Evolutionary conservation across 2,113 vertebrate genomes (phyloP), one percentile per base, ranked within the genome.

Genomic region (Thymallus thymallus): DNA sequence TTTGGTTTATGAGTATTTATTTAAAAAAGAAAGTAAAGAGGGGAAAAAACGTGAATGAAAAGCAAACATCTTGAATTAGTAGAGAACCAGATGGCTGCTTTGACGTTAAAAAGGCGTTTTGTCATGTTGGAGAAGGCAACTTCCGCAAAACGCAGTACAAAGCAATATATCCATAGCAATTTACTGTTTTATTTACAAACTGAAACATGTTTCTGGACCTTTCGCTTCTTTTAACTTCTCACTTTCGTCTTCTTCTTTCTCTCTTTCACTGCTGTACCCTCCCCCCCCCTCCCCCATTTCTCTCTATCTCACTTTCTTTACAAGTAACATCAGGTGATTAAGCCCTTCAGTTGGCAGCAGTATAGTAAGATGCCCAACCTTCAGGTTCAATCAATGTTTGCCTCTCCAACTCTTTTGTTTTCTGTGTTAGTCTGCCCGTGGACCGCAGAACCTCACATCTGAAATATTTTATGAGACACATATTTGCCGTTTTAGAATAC

Each of bases 181-280:
- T 91, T 89, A 88, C 88, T 87, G 84, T 91, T 92, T 91, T 91
- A 92, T 92, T 91, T 91, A 91, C 88, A 91, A 92, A 91, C 89
- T 84, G 77, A 91, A 92, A 92, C 90, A 91, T 91, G 90, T 90
- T 86, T 76, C 73, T 45, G 72, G 85, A 84, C 81, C 79, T 83
- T 83, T 81, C 66, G 51, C 69, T 56, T 64, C 23, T 71, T 45
- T 73, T 48, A 84, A 80, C 79, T 81, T 83, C 79, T 71, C 7
- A 35, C 61, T 66, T n/a, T 61, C 63, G 46, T 69, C 56, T 32
- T 60, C 69, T 30, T 30, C 26, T 65, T 4, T 32, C 58, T 71
- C 20, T 63, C 56, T 71, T n/a, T 16, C 2, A 16, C 64, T 14
- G 6, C 10, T 7, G 69, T 26, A 45, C 60, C 69, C 13, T 46